These are phyloP conservation scores for Ptychoptera contaminata DNA, from an alignment of 2,888 invertebrate species.

Conservation along the genomic window DNA sequence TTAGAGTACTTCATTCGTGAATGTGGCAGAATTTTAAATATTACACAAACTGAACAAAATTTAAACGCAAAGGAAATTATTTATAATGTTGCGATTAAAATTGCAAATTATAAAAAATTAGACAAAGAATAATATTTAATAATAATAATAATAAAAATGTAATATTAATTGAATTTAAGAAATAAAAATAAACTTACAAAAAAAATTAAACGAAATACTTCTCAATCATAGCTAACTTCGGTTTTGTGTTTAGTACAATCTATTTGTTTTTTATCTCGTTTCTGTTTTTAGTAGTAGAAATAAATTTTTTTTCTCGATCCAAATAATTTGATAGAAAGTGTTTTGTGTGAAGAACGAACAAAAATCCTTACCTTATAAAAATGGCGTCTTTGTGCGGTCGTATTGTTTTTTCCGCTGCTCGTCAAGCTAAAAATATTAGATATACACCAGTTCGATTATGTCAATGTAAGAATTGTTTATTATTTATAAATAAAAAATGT, in stretches of 20 bases:
- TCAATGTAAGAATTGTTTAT: slow-evolving; percentile 41
- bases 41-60: slow-evolving; percentile 37
- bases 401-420: slow-evolving; percentile 45
- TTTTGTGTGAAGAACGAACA: slow-evolving; percentile 7
- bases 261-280: slow-evolving; percentile 3
- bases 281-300: no score
- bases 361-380: slow-evolving; percentile 17
- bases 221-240: slow-evolving; percentile 5
- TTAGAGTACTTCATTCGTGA: slow-evolving; percentile 82
- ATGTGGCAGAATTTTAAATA: slow-evolving; percentile 65
- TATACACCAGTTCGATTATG: slow-evolving; percentile 44
- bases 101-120: slow-evolving; percentile 70
- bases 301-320: no score
- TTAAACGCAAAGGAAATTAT: slow-evolving; percentile 50
- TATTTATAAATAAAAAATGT: no score
- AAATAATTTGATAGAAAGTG: slow-evolving; percentile 3
- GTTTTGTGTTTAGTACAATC: slow-evolving; percentile 9
- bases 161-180: no score
- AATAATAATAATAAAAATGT: no score
- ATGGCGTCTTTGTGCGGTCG: slow-evolving; percentile 67
- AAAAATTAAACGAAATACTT: slow-evolving; percentile 5
- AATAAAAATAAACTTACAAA: no score
- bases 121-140: slow-evolving; percentile 16
- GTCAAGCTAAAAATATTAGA: slow-evolving; percentile 38
- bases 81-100: slow-evolving; percentile 59